Percentiles rank a stretch among this genome's conserved stretches.
phyloP scores from a whole-genome alignment of 1,140 invertebrate genomes.

The Magallana ariakensis region DNA sequence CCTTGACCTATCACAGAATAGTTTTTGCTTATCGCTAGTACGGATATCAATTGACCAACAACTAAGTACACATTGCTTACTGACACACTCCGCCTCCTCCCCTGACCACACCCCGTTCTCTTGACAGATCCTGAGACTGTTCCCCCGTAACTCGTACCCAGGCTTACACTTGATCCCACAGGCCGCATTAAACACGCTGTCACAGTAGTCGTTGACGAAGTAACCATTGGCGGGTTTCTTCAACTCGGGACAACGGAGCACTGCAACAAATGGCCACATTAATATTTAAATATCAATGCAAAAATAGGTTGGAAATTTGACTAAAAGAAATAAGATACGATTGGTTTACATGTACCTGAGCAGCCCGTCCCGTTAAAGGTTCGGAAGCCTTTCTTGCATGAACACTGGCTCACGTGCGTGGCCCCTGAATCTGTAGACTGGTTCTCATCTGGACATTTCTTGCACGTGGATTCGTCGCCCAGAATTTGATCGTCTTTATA shows the following conservation, averaged over 20 bases:
- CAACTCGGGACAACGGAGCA: conserved; percentile 82
- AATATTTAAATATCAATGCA: too few relatives aligned
- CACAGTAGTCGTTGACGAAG: conserved; percentile 85
- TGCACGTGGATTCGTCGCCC: conserved; percentile 82
- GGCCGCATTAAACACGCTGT: conserved; percentile 85
- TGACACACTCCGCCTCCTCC: conserved; percentile 82
- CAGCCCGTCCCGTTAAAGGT: conserved; percentile 80
- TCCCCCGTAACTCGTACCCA: conserved; percentile 85
- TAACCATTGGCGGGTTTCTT: conserved; percentile 84
- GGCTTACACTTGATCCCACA: conserved; percentile 86
- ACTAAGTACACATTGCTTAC: conserved; percentile 76
- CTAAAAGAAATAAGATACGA: too few relatives aligned
- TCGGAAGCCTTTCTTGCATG: conserved; percentile 83
- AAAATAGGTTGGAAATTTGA: too few relatives aligned
- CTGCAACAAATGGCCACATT: background rate
- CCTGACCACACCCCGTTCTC: conserved; percentile 86
- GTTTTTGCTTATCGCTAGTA: background rate
- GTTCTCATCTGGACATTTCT: conserved; percentile 84
- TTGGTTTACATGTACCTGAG: conserved; percentile 79
- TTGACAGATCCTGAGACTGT: conserved; percentile 85
- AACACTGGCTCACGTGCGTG: conserved; percentile 82
- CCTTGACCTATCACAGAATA: background rate
- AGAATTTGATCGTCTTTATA: conserved; percentile 79
- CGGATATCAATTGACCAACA: background rate
- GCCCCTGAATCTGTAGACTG: conserved; percentile 83